Conservation (phyloP, 2,797 vertebrate species). For the Sebastes variabilis region DNA sequence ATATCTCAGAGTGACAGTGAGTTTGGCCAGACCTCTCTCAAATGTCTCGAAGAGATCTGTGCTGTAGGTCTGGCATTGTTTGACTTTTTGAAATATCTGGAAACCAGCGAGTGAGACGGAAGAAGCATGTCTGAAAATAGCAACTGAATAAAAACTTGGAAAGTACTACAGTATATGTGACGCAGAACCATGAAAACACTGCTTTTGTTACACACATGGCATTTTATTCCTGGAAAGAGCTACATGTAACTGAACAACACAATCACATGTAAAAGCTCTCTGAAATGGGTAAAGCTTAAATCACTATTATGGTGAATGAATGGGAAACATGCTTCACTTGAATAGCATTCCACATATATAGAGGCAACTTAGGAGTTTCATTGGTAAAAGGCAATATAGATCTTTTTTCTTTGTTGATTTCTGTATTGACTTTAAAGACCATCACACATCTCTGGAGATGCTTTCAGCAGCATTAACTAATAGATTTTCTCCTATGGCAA, state of each 20-base stretch:
- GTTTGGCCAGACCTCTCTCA: conserved; percentile 1
- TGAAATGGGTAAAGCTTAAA: not conserved
- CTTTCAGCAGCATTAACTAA: not conserved
- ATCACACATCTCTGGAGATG: not conserved
- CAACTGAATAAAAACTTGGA: not conserved
- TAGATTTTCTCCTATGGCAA: not conserved
- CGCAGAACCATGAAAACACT: not conserved
- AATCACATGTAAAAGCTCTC: not conserved
- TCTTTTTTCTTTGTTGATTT: not conserved
- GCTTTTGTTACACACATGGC: not conserved
- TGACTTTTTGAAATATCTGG: not conserved
- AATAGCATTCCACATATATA: conserved; percentile 7
- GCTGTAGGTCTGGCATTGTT: not conserved
- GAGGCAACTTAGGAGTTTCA: not conserved
- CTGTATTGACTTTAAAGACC: not conserved
- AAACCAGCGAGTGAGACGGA: not conserved
- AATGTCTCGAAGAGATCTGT: not conserved
- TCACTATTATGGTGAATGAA: not conserved
- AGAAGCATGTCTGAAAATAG: not conserved
- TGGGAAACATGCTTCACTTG: conserved; percentile 19
- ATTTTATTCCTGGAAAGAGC: not conserved
- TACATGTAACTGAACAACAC: not conserved
- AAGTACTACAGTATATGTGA: not conserved
- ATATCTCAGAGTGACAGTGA: conserved; percentile 5
- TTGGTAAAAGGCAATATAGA: not conserved